These are phyloP conservation scores for Chloroceryle amazona DNA, from an alignment of 2,797 vertebrate genomes.

Conservation along the genomic window DNA sequence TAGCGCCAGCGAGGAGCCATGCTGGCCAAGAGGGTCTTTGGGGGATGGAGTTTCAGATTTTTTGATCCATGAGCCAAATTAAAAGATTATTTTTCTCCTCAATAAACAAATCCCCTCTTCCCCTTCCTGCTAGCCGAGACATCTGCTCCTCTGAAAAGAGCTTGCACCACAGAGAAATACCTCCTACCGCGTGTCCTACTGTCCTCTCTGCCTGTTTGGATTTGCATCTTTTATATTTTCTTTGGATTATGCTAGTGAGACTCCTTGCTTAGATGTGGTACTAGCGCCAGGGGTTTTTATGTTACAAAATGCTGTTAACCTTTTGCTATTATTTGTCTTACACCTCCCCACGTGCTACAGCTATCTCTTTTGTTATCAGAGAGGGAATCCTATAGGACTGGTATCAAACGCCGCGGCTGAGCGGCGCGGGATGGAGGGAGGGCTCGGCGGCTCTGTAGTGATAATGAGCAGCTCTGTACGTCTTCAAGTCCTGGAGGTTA, in stretches of 20 bases:
- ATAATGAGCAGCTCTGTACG: not conserved
- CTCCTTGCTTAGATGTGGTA: not conserved
- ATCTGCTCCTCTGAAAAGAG: conserved; percentile 29
- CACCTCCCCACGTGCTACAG: not conserved
- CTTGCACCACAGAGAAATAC: not conserved
- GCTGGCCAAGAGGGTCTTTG: accelerated
- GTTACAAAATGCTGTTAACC: not conserved
- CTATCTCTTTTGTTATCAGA: not conserved
- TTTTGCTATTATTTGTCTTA: not conserved
- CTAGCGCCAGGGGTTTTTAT: not conserved
- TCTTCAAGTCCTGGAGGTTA: not conserved
- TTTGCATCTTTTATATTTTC: not conserved
- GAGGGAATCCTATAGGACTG: not conserved
- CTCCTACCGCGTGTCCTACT: not conserved
- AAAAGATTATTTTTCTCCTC: conserved; percentile 20
- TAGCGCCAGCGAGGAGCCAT: not conserved
- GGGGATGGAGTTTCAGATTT: not conserved
- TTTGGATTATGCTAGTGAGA: not conserved
- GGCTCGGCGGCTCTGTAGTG: not conserved
- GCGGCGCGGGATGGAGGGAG: accelerated
- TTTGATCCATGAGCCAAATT: conserved; percentile 7
- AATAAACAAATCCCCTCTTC: conserved; percentile 22
- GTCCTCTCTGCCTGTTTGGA: not conserved
- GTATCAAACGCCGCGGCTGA: not conserved
- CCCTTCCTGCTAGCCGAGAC: not conserved